These are phyloP conservation scores for Medauroidea extradentata DNA, from an alignment of 1,140 invertebrate genomes.

Conservation along the genomic window DNA sequence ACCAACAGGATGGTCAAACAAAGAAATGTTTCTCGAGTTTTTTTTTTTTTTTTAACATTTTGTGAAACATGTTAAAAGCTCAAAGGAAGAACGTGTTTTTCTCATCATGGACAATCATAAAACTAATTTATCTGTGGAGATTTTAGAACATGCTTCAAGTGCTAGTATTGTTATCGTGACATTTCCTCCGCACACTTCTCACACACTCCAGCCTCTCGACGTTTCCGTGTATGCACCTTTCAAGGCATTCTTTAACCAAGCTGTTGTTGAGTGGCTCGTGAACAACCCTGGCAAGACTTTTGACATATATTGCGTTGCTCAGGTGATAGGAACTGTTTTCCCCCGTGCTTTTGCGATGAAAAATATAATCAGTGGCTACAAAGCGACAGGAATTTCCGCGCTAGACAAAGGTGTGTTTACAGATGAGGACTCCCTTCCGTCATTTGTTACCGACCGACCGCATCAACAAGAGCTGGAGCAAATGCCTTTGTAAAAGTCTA, in stretches of 20 bases:
- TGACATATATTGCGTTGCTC: constrained; percentile 1
- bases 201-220: constrained; percentile 2
- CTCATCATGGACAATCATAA: constrained; percentile 4
- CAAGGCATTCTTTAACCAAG: neutral
- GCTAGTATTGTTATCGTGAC: neutral
- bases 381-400: too few species aligned
- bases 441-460: too few species aligned
- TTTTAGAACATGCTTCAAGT: neutral
- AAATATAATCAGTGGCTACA: neutral
- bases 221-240: neutral
- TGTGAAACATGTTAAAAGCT: neutral
- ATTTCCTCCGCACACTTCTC: neutral
- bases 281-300: neutral
- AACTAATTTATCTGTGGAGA: neutral
- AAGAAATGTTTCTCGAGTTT: neutral
- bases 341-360: neutral
- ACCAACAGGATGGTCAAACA: neutral
- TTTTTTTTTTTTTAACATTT: constrained; percentile 2
- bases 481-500: too few species aligned
- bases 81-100: neutral
- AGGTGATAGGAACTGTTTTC: neutral
- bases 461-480: too few species aligned
- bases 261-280: neutral
- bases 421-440: too few species aligned
- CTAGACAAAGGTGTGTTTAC: too few species aligned